These are phyloP conservation scores for Turdus rufiventris DNA, from an alignment of 2,113 vertebrate species.

Conservation along the genomic window DNA sequence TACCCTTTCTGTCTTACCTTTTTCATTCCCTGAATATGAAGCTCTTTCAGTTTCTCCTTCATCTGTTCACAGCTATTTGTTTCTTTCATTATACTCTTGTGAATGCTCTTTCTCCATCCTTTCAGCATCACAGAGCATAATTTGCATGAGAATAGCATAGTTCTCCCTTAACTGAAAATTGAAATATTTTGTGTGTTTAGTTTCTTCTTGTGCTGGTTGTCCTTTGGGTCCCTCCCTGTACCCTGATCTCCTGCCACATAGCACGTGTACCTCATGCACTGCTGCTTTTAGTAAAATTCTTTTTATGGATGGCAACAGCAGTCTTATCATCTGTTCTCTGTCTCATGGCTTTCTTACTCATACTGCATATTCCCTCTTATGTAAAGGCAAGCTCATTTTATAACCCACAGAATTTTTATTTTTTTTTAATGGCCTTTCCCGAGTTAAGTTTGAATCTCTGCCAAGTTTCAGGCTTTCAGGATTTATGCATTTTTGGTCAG, in stretches of 20 bases:
- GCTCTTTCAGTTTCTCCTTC: conserved; percentile 38
- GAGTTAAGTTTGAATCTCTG: background rate
- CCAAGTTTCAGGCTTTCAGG: background rate
- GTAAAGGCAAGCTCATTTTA: background rate
- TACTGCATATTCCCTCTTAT: background rate
- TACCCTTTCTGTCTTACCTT: conserved; percentile 52
- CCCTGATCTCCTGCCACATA: background rate
- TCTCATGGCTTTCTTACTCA: background rate
- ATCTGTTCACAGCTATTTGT: conserved; percentile 53
- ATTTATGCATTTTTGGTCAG: background rate
- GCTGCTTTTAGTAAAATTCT: background rate
- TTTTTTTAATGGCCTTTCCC: background rate
- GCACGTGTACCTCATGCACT: accelerated
- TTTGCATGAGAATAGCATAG: conserved; percentile 48
- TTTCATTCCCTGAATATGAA: conserved; percentile 31
- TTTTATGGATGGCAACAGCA: background rate
- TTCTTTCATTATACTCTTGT: conserved; percentile 47
- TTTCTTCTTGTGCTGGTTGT: background rate
- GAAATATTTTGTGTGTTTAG: conserved; percentile 8
- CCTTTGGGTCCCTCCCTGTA: background rate
- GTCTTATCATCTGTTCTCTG: background rate
- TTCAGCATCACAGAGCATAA: conserved; percentile 40
- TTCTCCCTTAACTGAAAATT: conserved; percentile 42
- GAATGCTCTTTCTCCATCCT: conserved; percentile 39
- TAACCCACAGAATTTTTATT: background rate